These are phyloP conservation scores for Pituophis catenifer DNA, from an alignment of 2,113 vertebrate species.

Conservation along the genomic window DNA sequence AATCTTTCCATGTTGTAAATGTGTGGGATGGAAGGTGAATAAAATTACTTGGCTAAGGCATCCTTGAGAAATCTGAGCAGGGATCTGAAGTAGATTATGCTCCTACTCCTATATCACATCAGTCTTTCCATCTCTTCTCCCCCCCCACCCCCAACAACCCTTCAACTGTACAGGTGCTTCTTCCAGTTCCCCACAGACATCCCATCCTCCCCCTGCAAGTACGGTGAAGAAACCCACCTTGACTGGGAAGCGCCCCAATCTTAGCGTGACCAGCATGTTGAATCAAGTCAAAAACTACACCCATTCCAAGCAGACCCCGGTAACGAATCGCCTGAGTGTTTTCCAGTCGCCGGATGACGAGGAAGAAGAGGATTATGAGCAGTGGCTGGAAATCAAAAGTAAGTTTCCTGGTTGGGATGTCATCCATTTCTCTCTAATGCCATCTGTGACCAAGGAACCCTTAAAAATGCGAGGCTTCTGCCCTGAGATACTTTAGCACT, in stretches of 20 bases:
- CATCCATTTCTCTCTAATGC: neutral
- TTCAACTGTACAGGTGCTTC: constrained; percentile 49
- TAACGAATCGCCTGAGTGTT: constrained; percentile 81
- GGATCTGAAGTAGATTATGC: neutral
- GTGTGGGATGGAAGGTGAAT: neutral
- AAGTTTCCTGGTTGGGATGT: neutral
- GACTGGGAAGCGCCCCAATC: constrained; percentile 79
- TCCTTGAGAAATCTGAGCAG: neutral
- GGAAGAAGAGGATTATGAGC: constrained; percentile 84
- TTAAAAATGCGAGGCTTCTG: too few relatives aligned
- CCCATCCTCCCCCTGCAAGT: constrained; percentile 51
- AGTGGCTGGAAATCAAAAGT: constrained; percentile 83
- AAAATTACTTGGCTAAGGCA: neutral
- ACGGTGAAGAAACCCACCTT: constrained; percentile 74
- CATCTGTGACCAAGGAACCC: too few relatives aligned
- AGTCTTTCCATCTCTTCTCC: neutral
- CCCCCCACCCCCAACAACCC: neutral
- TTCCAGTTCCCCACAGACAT: constrained; percentile 52
- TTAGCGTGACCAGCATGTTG: constrained; percentile 81
- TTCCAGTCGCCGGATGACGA: constrained; percentile 92
- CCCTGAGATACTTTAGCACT: neutral
- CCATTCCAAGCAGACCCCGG: constrained; percentile 79
- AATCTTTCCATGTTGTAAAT: neutral
- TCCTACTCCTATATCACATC: neutral
- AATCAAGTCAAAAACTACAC: constrained; percentile 84